Evolutionary conservation across 2,888 invertebrate species (phyloP), one percentile per base, ranked within the genome.

Genomic region (Folsomia manolachei): DNA sequence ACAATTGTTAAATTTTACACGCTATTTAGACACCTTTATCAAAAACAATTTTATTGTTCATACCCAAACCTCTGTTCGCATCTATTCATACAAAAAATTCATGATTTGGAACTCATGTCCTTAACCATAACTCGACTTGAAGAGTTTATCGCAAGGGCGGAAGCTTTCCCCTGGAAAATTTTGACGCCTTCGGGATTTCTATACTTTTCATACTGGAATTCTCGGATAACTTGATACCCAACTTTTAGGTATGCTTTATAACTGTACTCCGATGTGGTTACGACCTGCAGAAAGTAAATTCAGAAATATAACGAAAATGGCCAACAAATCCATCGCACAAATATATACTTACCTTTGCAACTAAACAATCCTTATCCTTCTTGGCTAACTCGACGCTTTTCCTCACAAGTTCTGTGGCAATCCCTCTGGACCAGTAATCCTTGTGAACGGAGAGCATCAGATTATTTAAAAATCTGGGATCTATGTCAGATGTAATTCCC

Each of bases 201-300:
- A 60, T 75, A 75, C 7, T 72, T 70, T 1, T 25, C 64, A 52
- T 75, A 75, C 23, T 68, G 69, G 18, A 70, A 39, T 62, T 75
- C 75, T 19, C 51, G 60, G 14, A 72, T 52, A 1, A 56, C 26
- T 24, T 72, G 69, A 18, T 70, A 75, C 9, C 68, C 70, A 51
- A 56, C 27, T 23, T 60, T 72, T 14, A 19, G 1, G 27, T 63
- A 70, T 1, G 52, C 23, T 9, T 68, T 62, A 23, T 68, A 70
- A 21, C 75, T 72, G 39, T 53, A 75, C 27, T 70, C 72, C 1
- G 75, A 75, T 0, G 70, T 72, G n/a, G 52, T 23, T n/a, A 68
- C 53, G 14, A 53, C 60, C 75, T 75, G 9, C 1, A 60, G 64
- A n/a, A 51, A 9, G 4, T 56, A 21, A 56, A 56, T 7, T 7